phyloP scores from a whole-genome alignment of 2,888 invertebrate genomes.

The Erynnis tages region DNA sequence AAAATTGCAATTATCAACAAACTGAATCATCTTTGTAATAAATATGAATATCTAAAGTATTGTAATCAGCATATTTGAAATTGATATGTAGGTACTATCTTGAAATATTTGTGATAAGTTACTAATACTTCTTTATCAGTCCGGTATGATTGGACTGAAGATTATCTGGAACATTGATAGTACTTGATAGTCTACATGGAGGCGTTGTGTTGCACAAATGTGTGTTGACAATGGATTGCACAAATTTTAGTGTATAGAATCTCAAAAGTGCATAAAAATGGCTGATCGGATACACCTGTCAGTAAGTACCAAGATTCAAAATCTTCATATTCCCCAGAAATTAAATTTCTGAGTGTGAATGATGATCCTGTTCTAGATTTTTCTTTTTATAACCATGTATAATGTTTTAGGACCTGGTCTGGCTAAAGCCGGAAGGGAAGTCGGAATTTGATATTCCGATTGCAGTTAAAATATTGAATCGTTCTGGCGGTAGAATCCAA shows the following conservation, averaged over 20 bases:
- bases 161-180: conserved; percentile 58
- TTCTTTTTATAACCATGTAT: not conserved
- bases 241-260: conserved; percentile 42
- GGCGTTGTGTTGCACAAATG: conserved; percentile 51
- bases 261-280: conserved; percentile 56
- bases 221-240: conserved; percentile 38
- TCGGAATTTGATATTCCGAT: conserved; percentile 92
- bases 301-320: conserved; percentile 49
- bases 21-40: not conserved
- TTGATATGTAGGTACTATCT: conserved; percentile 44
- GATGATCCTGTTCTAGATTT: not conserved
- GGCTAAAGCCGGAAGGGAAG: conserved; percentile 88
- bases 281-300: conserved; percentile 58
- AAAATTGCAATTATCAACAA: not conserved
- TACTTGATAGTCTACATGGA: conserved; percentile 28
- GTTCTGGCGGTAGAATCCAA: conserved; percentile 88
- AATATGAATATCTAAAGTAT: not conserved
- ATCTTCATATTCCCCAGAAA: too few relatives aligned
- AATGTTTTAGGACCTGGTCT: conserved; percentile 86
- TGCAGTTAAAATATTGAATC: conserved; percentile 90
- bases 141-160: conserved; percentile 63
- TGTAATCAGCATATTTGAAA: conserved; percentile 26
- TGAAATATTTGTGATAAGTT: conserved; percentile 55
- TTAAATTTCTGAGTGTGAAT: too few relatives aligned
- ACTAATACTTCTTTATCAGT: conserved; percentile 43